Evolutionary conservation across 2,797 vertebrate genomes (phyloP), one percentile per base, ranked within the genome.

Genomic region (Typhlichthys subterraneus): DNA sequence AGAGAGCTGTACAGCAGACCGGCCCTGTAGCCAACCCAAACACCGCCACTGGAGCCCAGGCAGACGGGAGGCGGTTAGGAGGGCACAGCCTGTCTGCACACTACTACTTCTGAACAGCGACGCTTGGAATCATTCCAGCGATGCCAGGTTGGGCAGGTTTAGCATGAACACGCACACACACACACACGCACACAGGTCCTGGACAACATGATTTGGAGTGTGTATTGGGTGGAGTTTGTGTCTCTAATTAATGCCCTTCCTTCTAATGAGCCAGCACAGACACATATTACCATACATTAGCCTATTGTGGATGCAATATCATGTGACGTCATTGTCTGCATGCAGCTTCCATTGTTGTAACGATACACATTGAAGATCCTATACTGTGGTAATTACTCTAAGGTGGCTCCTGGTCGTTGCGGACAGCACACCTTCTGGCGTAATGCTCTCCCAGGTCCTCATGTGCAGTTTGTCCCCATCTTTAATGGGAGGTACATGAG

Each of bases 401-500:
- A 69, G 69, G 77, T 53, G 63, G 51, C 52, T 70, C 70, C 64
- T 58, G 58, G 63, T 66, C 67, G 69, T 66, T 67, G 67, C n/a
- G 57, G 79, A 33, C 38, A 15, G 56, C 54, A 66, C 64, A 56
- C 61, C 59, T 79, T 82, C 80, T 79, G 78, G 76, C 67, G 12
- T 65, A 59, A 50, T 14, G 63, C 61, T 65, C 60, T 67, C 48
- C 86, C 79, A 45, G 73, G 87, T 80, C 73, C 85, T 76, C 62
- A 71, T 64, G 31, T 69, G 80, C 76, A 73, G 72, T 70, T 77
- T 77, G 78, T 77, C 72, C 78, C 76, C 57, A 33, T 81, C 80
- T 83, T 92, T 92, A 90, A 92, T 91, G 86, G 93, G 87, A 91
- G 88, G 82, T 83, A 87, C 89, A 95, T 86, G 68, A 92, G 85